phyloP scores from a whole-genome alignment of 1,140 invertebrate species.

The Tetramorium simillimum region DNA sequence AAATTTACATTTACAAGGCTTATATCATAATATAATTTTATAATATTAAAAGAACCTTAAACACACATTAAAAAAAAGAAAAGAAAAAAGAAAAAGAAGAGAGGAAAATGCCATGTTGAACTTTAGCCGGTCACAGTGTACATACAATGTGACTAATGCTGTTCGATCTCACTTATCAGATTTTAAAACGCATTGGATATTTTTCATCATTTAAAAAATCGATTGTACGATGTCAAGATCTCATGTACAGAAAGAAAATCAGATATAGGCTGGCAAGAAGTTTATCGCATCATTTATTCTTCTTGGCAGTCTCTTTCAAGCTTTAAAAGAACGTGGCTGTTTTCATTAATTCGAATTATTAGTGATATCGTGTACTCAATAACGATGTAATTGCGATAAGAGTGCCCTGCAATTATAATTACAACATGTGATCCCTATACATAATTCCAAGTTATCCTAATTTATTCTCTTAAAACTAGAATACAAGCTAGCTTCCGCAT shows the following conservation, averaged over 20 bases:
- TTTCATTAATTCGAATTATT: constrained; percentile 67
- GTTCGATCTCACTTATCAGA: constrained; percentile 71
- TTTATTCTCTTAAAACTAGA: constrained; percentile 67
- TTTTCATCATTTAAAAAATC: constrained; percentile 42
- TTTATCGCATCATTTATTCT: constrained; percentile 39
- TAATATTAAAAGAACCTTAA: constrained; percentile 84
- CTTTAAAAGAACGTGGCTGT: constrained; percentile 27
- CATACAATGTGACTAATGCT: constrained; percentile 48
- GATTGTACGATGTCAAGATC: constrained; percentile 63
- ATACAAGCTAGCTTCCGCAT: constrained; percentile 59
- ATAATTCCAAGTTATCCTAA: constrained; percentile 63
- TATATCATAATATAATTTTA: constrained; percentile 78
- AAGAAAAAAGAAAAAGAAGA: too few species aligned
- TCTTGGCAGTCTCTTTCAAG: constrained; percentile 46
- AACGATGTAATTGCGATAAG: constrained; percentile 72
- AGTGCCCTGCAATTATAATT: constrained; percentile 73
- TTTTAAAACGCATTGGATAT: constrained; percentile 65
- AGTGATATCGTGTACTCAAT: constrained; percentile 66
- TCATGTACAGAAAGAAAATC: constrained; percentile 61
- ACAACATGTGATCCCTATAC: constrained; percentile 70
- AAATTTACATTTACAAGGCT: constrained; percentile 84
- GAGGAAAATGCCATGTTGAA: constrained; percentile 77
- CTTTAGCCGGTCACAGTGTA: constrained; percentile 71
- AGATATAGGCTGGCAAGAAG: constrained; percentile 72
- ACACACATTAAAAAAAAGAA: constrained; percentile 62